Base-by-base conservation (phyloP, 2,113 vertebrate species). In the Rhegmatorhina hoffmannsi region DNA sequence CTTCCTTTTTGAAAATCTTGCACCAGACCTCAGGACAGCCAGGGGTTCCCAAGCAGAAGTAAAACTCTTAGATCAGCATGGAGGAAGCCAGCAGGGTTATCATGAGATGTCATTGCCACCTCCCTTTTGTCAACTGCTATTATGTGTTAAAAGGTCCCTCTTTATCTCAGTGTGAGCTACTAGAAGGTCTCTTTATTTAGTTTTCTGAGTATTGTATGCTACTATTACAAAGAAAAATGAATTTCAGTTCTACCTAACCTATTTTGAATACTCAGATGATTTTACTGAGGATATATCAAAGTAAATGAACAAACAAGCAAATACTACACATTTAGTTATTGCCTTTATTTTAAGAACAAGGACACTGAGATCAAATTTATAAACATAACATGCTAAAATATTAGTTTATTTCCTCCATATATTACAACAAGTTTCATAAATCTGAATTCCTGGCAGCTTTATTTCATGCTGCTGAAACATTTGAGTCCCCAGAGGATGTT, bases 381-480 rank as follows among this genome's bases (percentile, higher is more conserved):
- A 72, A 78, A 82, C 8, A n/a, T 55, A 92, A 28, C 18, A 43
- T 3, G 3, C 13, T 58, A 92, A 90, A 89, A 72, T 87, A 89
- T 63, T 73, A 92, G 23, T 21, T 70, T 92, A 69, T 87, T 50
- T 12, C 5, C 34, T 69, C 43, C 52, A 34, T 59, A 56, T 12
- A n/a, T 85, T 91, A 60, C 17, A 69, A 76, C 1, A 64, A 60
- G n/a, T 85, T 91, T 74, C 77, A 95, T 89, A 93, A 93, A 97
- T 96, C 77, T 90, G 40, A 92, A 89, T 92, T 87, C 17, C 49
- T 93, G 67, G 81, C 67, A 96, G 67, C 34, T 92, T 95, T 77
- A 93, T 80, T 95, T 94, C 87, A 72, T 70, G 78, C 40, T 85
- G n/a, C 25, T 64, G 75, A 87, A 94, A 88, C 50, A 56, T 53